Percentiles rank a stretch among this genome's conserved stretches.
These are phyloP conservation scores for Noctilio leporinus DNA, from an alignment of 2,113 vertebrate genomes.

Conservation along the genomic window DNA sequence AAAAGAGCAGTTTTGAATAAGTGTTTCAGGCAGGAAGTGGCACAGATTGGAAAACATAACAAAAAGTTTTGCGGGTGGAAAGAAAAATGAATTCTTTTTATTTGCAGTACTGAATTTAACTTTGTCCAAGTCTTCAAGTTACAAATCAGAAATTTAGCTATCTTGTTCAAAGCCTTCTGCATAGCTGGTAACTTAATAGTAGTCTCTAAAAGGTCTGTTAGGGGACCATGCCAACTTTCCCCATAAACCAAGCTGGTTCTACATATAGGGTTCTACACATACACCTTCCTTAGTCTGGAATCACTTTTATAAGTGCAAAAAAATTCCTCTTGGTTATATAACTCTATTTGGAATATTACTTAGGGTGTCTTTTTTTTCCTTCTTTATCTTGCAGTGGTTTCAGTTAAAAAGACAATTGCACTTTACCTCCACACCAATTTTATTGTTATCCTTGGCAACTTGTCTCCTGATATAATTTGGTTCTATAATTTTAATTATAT, in stretches of 20 bases:
- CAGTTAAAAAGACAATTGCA: not conserved
- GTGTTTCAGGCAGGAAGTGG: not conserved
- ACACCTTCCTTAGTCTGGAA: not conserved
- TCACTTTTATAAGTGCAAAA: not conserved
- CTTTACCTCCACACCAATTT: not conserved
- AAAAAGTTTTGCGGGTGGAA: not conserved
- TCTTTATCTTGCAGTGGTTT: conserved; percentile 6
- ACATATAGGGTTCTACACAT: not conserved
- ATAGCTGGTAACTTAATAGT: conserved; percentile 21
- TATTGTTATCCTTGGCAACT: not conserved
- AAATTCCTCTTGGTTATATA: not conserved
- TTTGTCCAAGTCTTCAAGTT: conserved; percentile 29
- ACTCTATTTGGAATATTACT: not conserved
- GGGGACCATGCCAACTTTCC: not conserved
- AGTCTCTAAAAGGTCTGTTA: not conserved
- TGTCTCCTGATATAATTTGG: not conserved
- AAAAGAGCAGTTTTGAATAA: conserved; percentile 23
- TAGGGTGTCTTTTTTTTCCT: not conserved
- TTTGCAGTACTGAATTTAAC: not conserved
- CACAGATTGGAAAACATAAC: not conserved
- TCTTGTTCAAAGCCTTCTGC: not conserved
- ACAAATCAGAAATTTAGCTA: not conserved
- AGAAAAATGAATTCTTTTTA: conserved; percentile 21
- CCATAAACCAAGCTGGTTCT: not conserved
- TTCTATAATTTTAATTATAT: conserved; percentile 7